Evolutionary conservation across 2,797 vertebrate species (phyloP).

Genomic region (Parauchenoglanis punctatus): DNA sequence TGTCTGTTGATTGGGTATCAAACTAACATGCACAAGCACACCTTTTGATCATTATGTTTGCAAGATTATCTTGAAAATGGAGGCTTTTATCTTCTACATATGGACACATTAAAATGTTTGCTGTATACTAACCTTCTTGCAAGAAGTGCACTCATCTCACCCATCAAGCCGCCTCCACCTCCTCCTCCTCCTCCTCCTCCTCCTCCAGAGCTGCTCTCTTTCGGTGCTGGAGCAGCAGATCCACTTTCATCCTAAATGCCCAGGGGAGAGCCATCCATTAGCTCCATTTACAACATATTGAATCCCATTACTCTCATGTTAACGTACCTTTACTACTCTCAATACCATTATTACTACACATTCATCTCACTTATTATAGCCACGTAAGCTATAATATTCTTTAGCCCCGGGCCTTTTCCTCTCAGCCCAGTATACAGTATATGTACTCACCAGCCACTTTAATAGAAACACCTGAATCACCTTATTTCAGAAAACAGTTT

Average conservation of each 20-base stretch:
- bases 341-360: constrained; percentile 1
- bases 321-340: background rate
- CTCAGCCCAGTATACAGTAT: background rate
- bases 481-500: background rate
- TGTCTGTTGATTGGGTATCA: background rate
- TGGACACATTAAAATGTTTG: background rate
- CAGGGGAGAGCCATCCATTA: constrained; percentile 24
- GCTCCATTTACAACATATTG: constrained; percentile 4
- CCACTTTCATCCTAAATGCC: constrained; percentile 69
- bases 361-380: background rate
- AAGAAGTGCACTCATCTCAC: constrained; percentile 88
- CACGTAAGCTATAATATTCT: background rate
- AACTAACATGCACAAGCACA: background rate
- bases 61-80: background rate
- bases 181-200: constrained; percentile 60
- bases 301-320: background rate
- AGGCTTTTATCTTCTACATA: background rate
- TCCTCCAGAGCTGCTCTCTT: constrained; percentile 60
- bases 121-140: constrained; percentile 77
- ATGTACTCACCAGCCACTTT: background rate
- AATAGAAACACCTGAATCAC: background rate
- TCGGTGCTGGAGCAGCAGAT: constrained; percentile 58
- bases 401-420: background rate
- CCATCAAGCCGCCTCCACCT: constrained; percentile 78
- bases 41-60: background rate